Percentiles rank a stretch among this genome's conserved stretches.
These are phyloP conservation scores for Agrypnia vestita DNA, from an alignment of 1,140 invertebrate species.

Conservation along the genomic window DNA sequence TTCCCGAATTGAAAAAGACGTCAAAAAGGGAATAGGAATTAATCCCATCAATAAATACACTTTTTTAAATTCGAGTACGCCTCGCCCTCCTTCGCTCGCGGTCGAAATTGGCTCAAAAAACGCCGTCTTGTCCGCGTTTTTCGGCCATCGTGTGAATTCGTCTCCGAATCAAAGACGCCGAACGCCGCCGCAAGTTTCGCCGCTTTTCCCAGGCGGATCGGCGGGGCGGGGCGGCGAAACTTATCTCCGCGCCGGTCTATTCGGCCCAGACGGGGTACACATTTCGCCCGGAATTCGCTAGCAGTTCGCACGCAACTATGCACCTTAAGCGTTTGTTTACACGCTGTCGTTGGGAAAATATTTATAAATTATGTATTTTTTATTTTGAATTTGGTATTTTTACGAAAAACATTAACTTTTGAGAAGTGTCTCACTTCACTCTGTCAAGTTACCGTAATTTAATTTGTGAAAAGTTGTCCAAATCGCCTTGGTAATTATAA, in stretches of 20 bases:
- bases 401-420: too few species aligned
- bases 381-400: too few species aligned
- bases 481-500: too few species aligned
- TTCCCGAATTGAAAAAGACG: too few species aligned
- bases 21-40: too few species aligned
- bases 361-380: too few species aligned
- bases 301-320: slow-evolving; percentile 22
- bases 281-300: slow-evolving; percentile 37
- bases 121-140: slow-evolving; percentile 34
- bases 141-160: slow-evolving; percentile 24
- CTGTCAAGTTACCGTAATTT: too few species aligned
- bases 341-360: too few species aligned
- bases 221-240: not conserved
- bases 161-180: slow-evolving; percentile 42
- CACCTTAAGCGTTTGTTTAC: slow-evolving; percentile 4
- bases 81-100: not conserved
- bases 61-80: not conserved
- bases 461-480: too few species aligned
- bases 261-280: slow-evolving; percentile 10
- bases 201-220: slow-evolving; percentile 5
- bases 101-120: slow-evolving; percentile 32
- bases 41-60: not conserved
- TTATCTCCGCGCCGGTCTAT: not conserved
- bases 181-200: slow-evolving; percentile 21
- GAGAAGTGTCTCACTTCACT: too few species aligned